Percentiles rank a stretch among this genome's conserved stretches.
Conservation (phyloP, 2,113 vertebrate species). For the Sisor rabdophorus region DNA sequence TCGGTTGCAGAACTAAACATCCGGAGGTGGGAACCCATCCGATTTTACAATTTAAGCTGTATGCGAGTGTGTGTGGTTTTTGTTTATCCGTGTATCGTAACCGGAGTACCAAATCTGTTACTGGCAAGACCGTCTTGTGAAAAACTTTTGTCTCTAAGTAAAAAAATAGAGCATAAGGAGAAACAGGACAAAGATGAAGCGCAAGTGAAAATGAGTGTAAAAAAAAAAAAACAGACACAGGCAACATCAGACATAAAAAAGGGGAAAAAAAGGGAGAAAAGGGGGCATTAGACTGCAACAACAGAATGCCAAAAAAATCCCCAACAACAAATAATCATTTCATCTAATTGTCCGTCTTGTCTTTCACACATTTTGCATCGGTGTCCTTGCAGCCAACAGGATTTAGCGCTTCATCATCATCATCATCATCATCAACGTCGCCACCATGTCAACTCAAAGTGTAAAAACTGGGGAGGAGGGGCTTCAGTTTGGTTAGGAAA, state of each 20-base stretch:
- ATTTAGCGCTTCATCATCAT: constrained; percentile 5
- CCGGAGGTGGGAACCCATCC: not conserved
- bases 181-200: constrained; percentile 48
- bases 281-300: constrained; percentile 42
- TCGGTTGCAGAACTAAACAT: not conserved
- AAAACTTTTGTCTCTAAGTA: constrained; percentile 59
- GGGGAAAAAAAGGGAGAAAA: constrained; percentile 38
- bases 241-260: constrained; percentile 52
- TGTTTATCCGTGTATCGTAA: too few relatives aligned
- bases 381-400: constrained; percentile 21
- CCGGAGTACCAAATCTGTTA: too few relatives aligned
- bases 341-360: constrained; percentile 26
- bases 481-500: constrained; percentile 25
- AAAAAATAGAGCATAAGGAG: constrained; percentile 51
- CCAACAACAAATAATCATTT: constrained; percentile 30
- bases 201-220: constrained; percentile 27
- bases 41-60: not conserved
- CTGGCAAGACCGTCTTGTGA: too few relatives aligned
- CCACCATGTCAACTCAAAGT: constrained; percentile 5
- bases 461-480: not conserved
- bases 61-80: too few relatives aligned
- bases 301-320: constrained; percentile 14
- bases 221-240: constrained; percentile 39
- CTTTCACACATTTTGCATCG: constrained; percentile 16
- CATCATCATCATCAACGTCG: constrained; percentile 13